Conservation (phyloP, 2,888 invertebrate species). For the Thera britannica region DNA sequence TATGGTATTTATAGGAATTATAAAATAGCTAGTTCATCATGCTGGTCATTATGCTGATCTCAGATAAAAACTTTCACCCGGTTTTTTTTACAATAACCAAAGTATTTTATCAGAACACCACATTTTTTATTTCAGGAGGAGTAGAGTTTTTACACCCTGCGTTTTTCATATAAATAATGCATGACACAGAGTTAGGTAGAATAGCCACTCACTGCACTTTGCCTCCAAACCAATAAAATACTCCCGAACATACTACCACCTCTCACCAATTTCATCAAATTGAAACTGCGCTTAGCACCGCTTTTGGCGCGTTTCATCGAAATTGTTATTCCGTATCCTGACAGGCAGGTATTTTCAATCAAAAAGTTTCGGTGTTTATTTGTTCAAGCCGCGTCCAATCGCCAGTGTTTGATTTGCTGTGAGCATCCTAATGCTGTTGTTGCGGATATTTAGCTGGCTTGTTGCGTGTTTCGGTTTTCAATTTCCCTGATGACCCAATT, state of each 20-base stretch:
- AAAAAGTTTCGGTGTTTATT: conserved; percentile 47
- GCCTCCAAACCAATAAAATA: conserved; percentile 49
- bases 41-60: too few relatives aligned
- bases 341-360: conserved; percentile 52
- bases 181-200: background rate
- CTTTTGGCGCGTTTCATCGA: conserved; percentile 53
- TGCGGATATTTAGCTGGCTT: conserved; percentile 35
- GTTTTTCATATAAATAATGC: too few relatives aligned
- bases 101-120: too few relatives aligned
- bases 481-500: conserved; percentile 13
- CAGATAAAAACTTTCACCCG: too few relatives aligned
- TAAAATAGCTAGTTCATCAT: too few relatives aligned
- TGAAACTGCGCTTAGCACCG: conserved; percentile 55
- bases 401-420: conserved; percentile 42
- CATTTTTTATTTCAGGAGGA: too few relatives aligned
- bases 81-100: too few relatives aligned
- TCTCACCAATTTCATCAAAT: conserved; percentile 54
- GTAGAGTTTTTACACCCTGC: too few relatives aligned
- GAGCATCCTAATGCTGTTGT: conserved; percentile 34
- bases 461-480: conserved; percentile 28
- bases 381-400: conserved; percentile 38
- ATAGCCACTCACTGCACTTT: conserved; percentile 5
- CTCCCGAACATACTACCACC: conserved; percentile 40
- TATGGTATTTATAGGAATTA: too few relatives aligned
- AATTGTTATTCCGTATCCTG: conserved; percentile 54